Conservation (phyloP, 2,113 vertebrate species). For the Dendropsophus ebraccatus region DNA sequence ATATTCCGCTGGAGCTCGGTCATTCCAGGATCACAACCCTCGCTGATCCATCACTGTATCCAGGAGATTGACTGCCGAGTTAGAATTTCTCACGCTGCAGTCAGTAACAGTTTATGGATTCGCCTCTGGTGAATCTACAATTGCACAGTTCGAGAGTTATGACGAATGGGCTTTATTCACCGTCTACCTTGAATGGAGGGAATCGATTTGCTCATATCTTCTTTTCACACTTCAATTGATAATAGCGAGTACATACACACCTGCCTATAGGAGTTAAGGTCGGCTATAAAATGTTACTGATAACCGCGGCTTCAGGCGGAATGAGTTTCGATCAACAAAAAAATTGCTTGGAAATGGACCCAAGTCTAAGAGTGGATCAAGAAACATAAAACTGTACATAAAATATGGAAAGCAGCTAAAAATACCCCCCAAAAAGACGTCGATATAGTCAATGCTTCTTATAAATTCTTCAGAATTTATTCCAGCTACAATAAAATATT, state of each 20-base stretch:
- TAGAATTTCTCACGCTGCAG: background rate
- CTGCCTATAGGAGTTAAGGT: background rate
- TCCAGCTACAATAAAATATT: too few relatives aligned
- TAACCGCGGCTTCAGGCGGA: background rate
- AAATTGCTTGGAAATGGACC: background rate
- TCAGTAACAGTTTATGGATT: constrained; percentile 12
- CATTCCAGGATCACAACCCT: background rate
- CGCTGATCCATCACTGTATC: background rate
- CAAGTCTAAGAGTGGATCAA: background rate
- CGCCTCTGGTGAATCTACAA: background rate
- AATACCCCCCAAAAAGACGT: too few relatives aligned
- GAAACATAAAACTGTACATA: background rate
- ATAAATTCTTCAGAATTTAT: too few relatives aligned
- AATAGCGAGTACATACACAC: background rate
- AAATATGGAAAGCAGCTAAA: background rate
- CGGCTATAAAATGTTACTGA: background rate
- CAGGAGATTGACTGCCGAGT: background rate
- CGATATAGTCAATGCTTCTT: too few relatives aligned
- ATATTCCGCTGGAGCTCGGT: background rate
- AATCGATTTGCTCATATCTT: constrained; percentile 24
- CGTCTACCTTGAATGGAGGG: background rate
- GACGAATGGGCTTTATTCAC: constrained; percentile 21
- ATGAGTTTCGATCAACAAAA: background rate
- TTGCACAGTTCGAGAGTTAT: constrained; percentile 1
- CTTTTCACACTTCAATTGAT: constrained; percentile 22